A percentile compares a stretch with the other conserved stretches of the same genome.
Evolutionary conservation across 30 jellyfish, hydroid and myxozoan species (phyloP).

Genomic region (Cassiopea xamachana): DNA sequence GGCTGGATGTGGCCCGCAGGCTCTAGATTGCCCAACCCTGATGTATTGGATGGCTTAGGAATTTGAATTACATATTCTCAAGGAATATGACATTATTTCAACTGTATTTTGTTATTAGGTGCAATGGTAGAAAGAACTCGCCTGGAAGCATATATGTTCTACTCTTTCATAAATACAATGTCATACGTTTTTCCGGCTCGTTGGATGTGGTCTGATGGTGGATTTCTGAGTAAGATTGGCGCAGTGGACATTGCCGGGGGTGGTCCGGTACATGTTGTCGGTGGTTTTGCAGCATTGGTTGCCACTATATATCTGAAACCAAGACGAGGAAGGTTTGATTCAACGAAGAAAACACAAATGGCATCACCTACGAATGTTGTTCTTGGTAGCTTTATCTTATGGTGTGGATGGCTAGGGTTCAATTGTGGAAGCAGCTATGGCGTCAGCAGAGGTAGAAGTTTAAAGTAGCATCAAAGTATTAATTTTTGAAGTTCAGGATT

Average conservation of each 20-base stretch:
- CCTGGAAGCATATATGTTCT: conserved; percentile 76
- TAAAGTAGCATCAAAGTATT: too few species aligned
- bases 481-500: too few species aligned
- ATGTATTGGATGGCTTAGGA: too few species aligned
- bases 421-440: conserved; percentile 93
- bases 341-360: conserved; percentile 7
- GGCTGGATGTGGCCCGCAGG: too few species aligned
- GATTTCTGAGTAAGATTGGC: conserved; percentile 72
- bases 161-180: conserved; percentile 71
- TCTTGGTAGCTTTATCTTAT: conserved; percentile 86
- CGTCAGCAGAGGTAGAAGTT: conserved; percentile 71
- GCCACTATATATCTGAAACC: conserved; percentile 82
- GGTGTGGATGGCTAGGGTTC: conserved; percentile 98
- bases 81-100: neutral
- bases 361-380: conserved; percentile 85
- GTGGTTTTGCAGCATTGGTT: conserved; percentile 82
- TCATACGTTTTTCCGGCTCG: conserved; percentile 85
- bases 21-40: too few species aligned
- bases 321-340: conserved; percentile 58
- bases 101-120: conserved; percentile 22
- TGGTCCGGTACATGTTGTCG: conserved; percentile 89
- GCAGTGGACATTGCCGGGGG: conserved; percentile 91
- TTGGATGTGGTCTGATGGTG: conserved; percentile 87
- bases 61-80: too few species aligned
- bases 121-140: conserved; percentile 95